Base-by-base conservation (phyloP, 2,888 invertebrate genomes). In the Andrena fulva region DNA sequence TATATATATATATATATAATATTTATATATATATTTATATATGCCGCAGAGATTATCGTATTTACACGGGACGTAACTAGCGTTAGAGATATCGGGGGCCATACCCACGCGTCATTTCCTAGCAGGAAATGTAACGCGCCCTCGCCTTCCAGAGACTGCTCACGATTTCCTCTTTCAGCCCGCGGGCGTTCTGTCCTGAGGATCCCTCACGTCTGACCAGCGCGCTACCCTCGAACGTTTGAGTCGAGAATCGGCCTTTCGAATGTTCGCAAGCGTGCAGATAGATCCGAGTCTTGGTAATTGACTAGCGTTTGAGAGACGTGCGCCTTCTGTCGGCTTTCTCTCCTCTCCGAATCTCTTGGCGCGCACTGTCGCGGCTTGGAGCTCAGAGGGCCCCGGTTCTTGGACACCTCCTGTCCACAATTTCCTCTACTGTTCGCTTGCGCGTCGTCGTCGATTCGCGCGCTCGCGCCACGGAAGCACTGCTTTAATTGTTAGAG, bases 281-380 rank as follows among this genome's bases (percentile, higher is more conserved):
- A 78, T 80, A 87, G 71, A 87, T 90, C 84, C 83, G 90, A 89
- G 86, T 92, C 89, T 91, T 89, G 87, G 87, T 88, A 94, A 94
- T 94, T 94, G 94, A 94, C 94, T 93, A 94, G 93, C 92, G 91
- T 69, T 56, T 71, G 66, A 77, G 72, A 77, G 63, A 64, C 20
- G 24, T 31, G 56, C 64, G 56, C 24, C 24, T 27, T n/a, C 56
- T 27, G 56, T 24, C 54, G 29, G 62, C 50, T 74, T 56, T 33
- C 54, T 73, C 75, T 42, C 27, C n/a, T 71, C 42, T 66, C n/a
- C 20, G 20, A 24, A 48, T 50, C 75, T 48, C 12, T 20, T 50
- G 16, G 42, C 42, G 5, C 42, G 42, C 42, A 42, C 42, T 42
- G 42, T 42, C 42, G 42, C 16, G 42, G 16, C 42, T 16, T 16